Evolutionary conservation across 2,113 vertebrate genomes (phyloP).

Genomic region (Hyaena hyaena): DNA sequence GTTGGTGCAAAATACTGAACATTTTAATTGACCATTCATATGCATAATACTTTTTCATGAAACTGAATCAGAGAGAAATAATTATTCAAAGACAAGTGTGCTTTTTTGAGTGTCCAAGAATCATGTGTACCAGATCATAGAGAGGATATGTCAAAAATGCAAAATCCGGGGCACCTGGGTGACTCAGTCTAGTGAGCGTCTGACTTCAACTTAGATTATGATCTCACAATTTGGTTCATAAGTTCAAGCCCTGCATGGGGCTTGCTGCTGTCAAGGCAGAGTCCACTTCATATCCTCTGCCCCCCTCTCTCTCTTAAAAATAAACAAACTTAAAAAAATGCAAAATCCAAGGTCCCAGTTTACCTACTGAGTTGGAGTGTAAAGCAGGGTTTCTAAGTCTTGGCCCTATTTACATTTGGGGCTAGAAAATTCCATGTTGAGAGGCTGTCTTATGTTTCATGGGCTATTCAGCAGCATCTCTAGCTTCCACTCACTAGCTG

Average conservation of each 20-base stretch:
- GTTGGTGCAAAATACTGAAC: not conserved
- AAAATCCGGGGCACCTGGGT: not conserved
- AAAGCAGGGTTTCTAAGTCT: not conserved
- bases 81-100: not conserved
- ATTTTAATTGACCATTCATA: not conserved
- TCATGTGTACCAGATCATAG: not conserved
- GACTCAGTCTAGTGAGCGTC: too few species aligned
- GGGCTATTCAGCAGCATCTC: not conserved
- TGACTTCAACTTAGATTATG: too few species aligned
- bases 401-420: not conserved
- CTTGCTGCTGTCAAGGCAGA: too few species aligned
- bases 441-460: not conserved
- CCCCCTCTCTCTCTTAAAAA: too few species aligned
- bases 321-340: too few species aligned
- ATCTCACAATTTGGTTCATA: too few species aligned
- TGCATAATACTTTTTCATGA: not conserved
- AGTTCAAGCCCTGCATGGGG: too few species aligned
- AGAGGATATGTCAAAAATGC: not conserved
- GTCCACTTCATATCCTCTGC: too few species aligned
- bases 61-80: conserved; percentile 17
- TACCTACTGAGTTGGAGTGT: not conserved
- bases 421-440: not conserved
- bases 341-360: not conserved
- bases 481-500: not conserved
- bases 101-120: not conserved